These are phyloP conservation scores for Pangasius larnaudii DNA, from an alignment of 2,797 vertebrate genomes.

Conservation along the genomic window DNA sequence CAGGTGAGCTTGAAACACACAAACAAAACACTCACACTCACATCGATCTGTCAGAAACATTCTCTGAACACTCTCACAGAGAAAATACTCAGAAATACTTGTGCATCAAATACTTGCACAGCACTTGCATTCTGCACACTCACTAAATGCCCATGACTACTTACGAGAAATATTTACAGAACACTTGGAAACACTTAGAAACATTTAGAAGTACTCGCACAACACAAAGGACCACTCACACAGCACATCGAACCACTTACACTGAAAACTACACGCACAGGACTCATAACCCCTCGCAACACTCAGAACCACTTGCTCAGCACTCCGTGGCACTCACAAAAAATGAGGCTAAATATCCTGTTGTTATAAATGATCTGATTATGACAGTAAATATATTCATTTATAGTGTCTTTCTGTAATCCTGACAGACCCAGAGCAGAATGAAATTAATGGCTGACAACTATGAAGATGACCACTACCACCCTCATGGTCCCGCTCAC, in stretches of 20 bases:
- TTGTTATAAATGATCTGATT: not conserved
- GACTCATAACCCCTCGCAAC: not conserved
- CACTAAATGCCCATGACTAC: not conserved
- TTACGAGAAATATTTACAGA: not conserved
- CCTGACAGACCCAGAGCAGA: conserved; percentile 89
- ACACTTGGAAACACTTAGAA: not conserved
- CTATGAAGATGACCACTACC: conserved; percentile 90
- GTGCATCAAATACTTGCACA: not conserved
- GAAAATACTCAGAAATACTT: not conserved
- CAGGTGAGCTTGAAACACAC: conserved; percentile 80
- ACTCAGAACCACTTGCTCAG: not conserved
- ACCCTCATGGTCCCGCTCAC: conserved; percentile 71
- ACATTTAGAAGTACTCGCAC: not conserved
- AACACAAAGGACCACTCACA: not conserved
- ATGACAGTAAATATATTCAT: no score
- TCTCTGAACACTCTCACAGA: not conserved
- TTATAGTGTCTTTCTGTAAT: conserved; percentile 7
- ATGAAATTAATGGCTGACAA: conserved; percentile 97
- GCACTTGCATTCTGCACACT: not conserved
- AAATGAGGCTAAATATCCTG: not conserved
- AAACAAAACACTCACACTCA: conserved; percentile 2
- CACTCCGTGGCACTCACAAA: not conserved
- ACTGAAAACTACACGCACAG: not conserved
- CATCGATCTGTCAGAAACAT: not conserved
- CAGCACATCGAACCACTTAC: not conserved